Base-by-base conservation (phyloP, 2,797 vertebrate genomes). In the Muscicapa striata region DNA sequence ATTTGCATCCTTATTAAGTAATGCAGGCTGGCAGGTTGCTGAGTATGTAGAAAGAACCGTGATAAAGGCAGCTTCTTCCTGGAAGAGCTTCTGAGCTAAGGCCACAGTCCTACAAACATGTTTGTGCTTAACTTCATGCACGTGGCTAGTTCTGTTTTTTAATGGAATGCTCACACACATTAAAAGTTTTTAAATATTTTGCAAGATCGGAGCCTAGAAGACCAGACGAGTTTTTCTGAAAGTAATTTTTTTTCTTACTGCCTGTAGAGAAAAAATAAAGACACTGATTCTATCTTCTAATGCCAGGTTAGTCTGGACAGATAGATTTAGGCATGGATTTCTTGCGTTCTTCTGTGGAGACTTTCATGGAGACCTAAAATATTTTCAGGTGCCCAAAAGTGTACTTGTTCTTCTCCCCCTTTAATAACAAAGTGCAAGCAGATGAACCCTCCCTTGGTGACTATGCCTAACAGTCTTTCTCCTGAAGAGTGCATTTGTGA, bases 1-100 rank as follows among this genome's bases (percentile, higher is more conserved):
- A 90, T 82, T 83, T 84, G 45, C 58, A 82, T 66, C n/a, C 74
- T 49, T 90, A 61, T 9, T 96, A 87, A 93, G 94, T 90, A 82
- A 61, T 77, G 79, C 52, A 74, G 43, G 72, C 64, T 84, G 68
- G 69, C 45, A 63, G 52, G 84, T 87, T 79, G 34, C 72, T 93
- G 73, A 92, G 72, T 52, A 80, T 0, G 0, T 57, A 68, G 66
- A 82, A 93, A 77, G 58, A 17, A 72, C n/a, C 17, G 3, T 24
- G 82, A 95, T 62, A 94, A 81, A 84, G 70, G 62, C 51, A 90
- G 73, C 55, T 85, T 51, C 54, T 55, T 89, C 68, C 36, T 70
- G 61, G 45, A 80, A 80, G 49, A 93, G 64, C 46, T 85, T 89
- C 73, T 91, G 55, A 95, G 83, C 77, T 76, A 64, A 80, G 84